Evolutionary conservation across 2,888 invertebrate genomes (phyloP).

Genomic region (Eilema depressum): DNA sequence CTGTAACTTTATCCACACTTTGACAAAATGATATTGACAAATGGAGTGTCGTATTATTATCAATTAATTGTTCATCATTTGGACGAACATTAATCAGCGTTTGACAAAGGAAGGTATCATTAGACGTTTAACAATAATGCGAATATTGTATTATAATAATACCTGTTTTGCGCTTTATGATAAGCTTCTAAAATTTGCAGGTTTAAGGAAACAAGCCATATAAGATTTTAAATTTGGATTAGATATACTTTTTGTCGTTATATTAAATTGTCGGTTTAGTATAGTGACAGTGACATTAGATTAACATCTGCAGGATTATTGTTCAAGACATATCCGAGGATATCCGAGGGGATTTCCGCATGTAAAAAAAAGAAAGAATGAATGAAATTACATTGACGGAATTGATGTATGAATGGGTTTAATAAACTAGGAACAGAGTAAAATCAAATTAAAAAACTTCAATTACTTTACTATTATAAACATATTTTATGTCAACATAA

Average conservation of each 20-base stretch:
- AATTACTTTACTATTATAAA: neutral
- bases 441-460: too few relatives aligned
- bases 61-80: conserved; percentile 35
- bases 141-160: neutral
- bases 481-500: too few relatives aligned
- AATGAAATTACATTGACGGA: too few relatives aligned
- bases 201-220: neutral
- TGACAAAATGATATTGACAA: conserved; percentile 22
- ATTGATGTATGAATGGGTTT: too few relatives aligned
- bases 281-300: too few relatives aligned
- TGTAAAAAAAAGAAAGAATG: too few relatives aligned
- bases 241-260: too few relatives aligned
- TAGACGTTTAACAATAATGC: neutral
- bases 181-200: neutral
- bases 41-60: conserved; percentile 38
- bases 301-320: too few relatives aligned
- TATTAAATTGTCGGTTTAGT: too few relatives aligned
- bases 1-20: neutral
- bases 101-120: conserved; percentile 24
- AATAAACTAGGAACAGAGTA: too few relatives aligned
- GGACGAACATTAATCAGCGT: conserved; percentile 36
- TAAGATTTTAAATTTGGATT: neutral
- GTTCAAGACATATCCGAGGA: too few relatives aligned
- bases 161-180: neutral
- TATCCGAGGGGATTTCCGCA: too few relatives aligned